Evolutionary conservation across 2,113 vertebrate species (phyloP).

Genomic region (Pelodiscus sinensis): DNA sequence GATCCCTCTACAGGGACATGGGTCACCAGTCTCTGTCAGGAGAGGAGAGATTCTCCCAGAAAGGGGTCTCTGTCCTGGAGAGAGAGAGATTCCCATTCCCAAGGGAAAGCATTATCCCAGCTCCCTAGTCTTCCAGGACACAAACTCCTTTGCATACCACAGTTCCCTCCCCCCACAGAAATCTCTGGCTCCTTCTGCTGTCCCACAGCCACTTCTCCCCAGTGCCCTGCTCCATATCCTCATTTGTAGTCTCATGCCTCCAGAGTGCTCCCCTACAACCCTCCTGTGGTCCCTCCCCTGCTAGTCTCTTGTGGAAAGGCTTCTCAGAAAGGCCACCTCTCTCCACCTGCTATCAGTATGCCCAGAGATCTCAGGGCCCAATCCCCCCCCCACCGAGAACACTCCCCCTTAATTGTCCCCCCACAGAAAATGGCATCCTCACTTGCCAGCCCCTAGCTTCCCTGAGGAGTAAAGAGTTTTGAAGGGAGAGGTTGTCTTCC

Average conservation of each 20-base stretch:
- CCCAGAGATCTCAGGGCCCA: not conserved
- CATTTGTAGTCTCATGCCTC: not conserved
- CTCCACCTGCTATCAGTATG: not conserved
- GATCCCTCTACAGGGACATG: not conserved
- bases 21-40: not conserved
- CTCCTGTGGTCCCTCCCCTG: too few species aligned
- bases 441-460: not conserved
- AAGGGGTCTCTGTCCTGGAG: not conserved
- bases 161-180: not conserved
- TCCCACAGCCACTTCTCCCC: not conserved
- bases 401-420: fast-evolving
- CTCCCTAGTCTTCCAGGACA: not conserved
- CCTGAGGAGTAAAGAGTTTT: too few species aligned
- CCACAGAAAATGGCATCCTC: not conserved
- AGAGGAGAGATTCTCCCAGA: not conserved
- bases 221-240: not conserved
- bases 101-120: not conserved
- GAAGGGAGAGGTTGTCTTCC: not conserved
- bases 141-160: not conserved
- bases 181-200: not conserved
- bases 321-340: not conserved
- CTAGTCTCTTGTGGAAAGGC: fast-evolving
- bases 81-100: not conserved
- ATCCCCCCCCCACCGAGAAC: too few species aligned
- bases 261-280: not conserved